Conservation (phyloP, 2,888 invertebrate genomes). For the Himalopsyche kuldschensis region DNA sequence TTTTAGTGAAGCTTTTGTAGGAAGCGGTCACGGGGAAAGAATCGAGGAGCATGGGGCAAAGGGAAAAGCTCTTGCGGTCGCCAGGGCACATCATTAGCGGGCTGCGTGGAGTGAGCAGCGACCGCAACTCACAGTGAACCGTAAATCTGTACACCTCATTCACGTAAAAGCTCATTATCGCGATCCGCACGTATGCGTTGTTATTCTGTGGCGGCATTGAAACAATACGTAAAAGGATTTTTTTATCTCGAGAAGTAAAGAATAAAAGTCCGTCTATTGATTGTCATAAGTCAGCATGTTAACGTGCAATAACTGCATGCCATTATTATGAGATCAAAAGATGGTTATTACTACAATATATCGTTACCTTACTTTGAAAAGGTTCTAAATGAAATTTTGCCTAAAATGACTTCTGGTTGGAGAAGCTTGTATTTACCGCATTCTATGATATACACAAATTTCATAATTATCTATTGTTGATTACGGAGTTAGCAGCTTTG, state of each 20-base stretch:
- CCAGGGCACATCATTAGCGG: slow-evolving; percentile 31
- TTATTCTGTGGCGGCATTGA: background rate
- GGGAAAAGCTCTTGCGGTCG: slow-evolving; percentile 17
- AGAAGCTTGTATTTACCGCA: no score
- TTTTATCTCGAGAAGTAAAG: background rate
- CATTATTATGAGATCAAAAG: no score
- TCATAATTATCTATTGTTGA: no score
- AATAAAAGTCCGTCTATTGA: background rate
- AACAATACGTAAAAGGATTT: background rate
- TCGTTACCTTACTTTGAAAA: no score
- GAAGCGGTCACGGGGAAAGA: slow-evolving; percentile 7
- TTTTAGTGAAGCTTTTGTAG: background rate
- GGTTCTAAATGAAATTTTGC: no score
- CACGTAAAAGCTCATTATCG: slow-evolving; percentile 14
- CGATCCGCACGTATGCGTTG: background rate
- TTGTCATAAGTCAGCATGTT: no score
- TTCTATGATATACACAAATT: no score
- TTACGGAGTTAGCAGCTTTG: no score
- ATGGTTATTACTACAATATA: no score
- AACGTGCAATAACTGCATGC: no score
- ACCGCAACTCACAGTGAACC: slow-evolving; percentile 6
- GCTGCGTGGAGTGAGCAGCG: slow-evolving; percentile 7
- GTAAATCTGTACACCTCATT: slow-evolving; percentile 28
- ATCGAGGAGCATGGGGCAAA: background rate
- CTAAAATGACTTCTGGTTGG: no score